Base-by-base conservation (phyloP, 1,140 invertebrate species). In the Andricus grossulariae region DNA sequence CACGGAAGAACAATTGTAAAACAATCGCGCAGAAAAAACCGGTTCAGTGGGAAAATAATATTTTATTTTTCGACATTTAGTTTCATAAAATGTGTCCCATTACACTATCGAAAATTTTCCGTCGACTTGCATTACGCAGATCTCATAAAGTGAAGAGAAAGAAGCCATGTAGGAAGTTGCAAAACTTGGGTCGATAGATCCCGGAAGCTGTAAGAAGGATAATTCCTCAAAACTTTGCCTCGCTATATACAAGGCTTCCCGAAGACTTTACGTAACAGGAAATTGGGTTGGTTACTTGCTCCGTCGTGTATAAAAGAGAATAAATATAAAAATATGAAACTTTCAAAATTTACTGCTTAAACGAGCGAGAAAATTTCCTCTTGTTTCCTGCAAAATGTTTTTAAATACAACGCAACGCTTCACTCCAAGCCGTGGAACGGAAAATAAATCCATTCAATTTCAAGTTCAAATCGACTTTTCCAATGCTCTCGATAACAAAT, bases 181-280 rank as follows among this genome's bases (percentile, higher is more conserved):
- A 66, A 66, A 66, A 66, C 60, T 66, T 45, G 39, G 39, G 2
- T 45, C 39, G 39, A 45, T 45, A 45, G 39, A 45, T 45, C 8
- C 39, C 10, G 39, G 39, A 11, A 25, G 16, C 25, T 39, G 32
- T 16, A 66, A 66, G 60, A 66, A 66, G 25, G 60, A 66, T 66
- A 66, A 66, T 66, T 66, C 60, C 60, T 66, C 32, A 66, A 66
- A 66, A 66, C 60, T 39, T 66, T 66, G 32, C 60, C 15, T 66
- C 57, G 57, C 21, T 60, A 13, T 66, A 55, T 55, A 32, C 60
- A 66, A 10, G 60, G 60, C 39, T 66, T 66, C 60, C 39, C 60
- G n/a, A 45, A 45, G 39, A 66, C 60, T 66, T 39, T 39, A 66
- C 21, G 32, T 66, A 66, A 66, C 25, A 66, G 60, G 60, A 66